phyloP scores from a whole-genome alignment of 2,888 invertebrate genomes.

The Tetragonisca angustula region DNA sequence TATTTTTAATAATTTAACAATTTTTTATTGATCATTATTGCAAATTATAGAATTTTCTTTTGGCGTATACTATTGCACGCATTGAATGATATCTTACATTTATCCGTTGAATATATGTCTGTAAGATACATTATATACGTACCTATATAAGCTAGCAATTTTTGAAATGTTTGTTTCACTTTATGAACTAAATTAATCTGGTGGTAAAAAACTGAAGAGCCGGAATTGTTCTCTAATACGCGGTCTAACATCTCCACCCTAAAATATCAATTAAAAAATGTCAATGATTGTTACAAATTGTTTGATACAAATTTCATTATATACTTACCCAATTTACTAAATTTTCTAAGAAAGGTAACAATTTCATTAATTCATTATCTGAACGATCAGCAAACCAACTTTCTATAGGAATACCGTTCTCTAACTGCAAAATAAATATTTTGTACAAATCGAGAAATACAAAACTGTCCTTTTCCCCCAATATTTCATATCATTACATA shows the following conservation, averaged over 20 bases:
- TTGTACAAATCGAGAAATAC: constrained; percentile 11
- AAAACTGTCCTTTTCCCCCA: neutral
- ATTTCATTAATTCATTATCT: constrained; percentile 95
- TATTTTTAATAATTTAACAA: constrained; percentile 14
- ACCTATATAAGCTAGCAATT: constrained; percentile 49
- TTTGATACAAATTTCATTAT: neutral
- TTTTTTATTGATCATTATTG: constrained; percentile 15
- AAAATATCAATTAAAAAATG: constrained; percentile 77
- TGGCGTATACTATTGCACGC: constrained; percentile 51
- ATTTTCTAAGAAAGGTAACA: constrained; percentile 95
- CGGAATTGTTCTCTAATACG: constrained; percentile 96
- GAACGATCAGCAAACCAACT: constrained; percentile 97
- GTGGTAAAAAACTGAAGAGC: constrained; percentile 94
- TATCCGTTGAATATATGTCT: constrained; percentile 48
- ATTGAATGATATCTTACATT: constrained; percentile 56
- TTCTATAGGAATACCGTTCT: constrained; percentile 98
- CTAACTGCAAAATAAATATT: constrained; percentile 87
- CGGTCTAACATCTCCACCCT: constrained; percentile 97
- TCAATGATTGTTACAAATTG: constrained; percentile 11
- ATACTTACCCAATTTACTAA: constrained; percentile 90
- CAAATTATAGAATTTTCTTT: constrained; percentile 28
- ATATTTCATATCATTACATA: neutral
- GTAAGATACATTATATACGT: constrained; percentile 60
- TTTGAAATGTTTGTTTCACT: constrained; percentile 39
- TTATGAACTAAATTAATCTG: constrained; percentile 87